Evolutionary conservation across 2,113 vertebrate species (phyloP).

Genomic region (Tragelaphus buxtoni): DNA sequence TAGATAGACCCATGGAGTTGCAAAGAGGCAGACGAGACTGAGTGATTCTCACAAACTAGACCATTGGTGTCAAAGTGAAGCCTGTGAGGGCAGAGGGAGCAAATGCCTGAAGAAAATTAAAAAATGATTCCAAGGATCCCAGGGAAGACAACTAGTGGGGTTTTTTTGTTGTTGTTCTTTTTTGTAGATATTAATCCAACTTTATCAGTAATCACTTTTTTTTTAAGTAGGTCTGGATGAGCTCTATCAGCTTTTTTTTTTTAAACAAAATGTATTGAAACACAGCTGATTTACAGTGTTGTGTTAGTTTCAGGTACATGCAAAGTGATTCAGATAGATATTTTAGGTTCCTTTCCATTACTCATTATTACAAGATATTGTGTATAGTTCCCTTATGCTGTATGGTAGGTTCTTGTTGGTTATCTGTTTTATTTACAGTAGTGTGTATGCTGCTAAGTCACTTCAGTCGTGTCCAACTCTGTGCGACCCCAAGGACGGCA

Average conservation of each 20-base stretch:
- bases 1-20: not conserved
- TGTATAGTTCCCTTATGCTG: not conserved
- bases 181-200: not conserved
- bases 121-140: not conserved
- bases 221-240: not conserved
- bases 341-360: not conserved
- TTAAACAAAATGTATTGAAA: not conserved
- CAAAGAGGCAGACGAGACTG: not conserved
- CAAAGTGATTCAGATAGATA: not conserved
- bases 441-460: not conserved
- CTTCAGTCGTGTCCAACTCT: no score
- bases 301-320: not conserved
- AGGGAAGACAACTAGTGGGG: not conserved
- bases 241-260: not conserved
- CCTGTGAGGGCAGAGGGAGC: rapidly evolving
- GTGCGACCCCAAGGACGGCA: no score
- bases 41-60: not conserved
- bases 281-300: not conserved
- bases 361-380: not conserved
- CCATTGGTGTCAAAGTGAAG: not conserved
- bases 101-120: not conserved
- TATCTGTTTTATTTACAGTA: not conserved
- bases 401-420: not conserved
- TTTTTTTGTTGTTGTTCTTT: not conserved
- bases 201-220: not conserved